These are phyloP conservation scores for Oopsacas minuta DNA, from an alignment of 37 sponge, comb jelly and placozoan genomes.

Conservation along the genomic window DNA sequence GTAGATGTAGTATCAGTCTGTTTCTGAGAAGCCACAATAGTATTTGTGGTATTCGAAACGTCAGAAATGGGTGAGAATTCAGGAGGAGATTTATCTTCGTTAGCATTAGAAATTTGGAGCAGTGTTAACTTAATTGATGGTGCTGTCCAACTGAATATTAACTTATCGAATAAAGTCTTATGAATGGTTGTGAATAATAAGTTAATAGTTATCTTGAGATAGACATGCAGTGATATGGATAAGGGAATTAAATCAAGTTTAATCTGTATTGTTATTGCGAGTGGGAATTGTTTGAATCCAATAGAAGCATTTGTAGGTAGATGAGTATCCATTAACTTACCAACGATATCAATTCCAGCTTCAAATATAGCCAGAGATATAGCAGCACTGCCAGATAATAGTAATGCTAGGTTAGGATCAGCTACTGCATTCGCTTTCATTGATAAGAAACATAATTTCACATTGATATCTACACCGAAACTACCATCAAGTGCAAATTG, in stretches of 20 bases:
- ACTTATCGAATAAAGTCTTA: not conserved
- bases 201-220: not conserved
- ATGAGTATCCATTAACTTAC: not conserved
- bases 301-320: not conserved
- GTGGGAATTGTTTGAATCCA: not conserved
- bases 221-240: not conserved
- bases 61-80: not conserved
- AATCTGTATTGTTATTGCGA: not conserved
- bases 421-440: not conserved
- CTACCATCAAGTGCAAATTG: not conserved
- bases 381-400: not conserved
- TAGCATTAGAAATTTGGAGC: not conserved
- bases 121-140: not conserved
- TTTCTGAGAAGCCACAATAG: not conserved
- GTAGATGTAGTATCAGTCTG: not conserved
- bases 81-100: not conserved
- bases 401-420: not conserved
- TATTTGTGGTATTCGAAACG: not conserved
- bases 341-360: not conserved
- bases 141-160: not conserved
- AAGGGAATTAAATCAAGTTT: not conserved
- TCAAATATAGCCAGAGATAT: not conserved
- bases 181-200: not conserved
- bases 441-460: not conserved
- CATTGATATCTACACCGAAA: not conserved